phyloP scores from a whole-genome alignment of 2,888 invertebrate genomes.

The Trissoscelio sp. region DNA sequence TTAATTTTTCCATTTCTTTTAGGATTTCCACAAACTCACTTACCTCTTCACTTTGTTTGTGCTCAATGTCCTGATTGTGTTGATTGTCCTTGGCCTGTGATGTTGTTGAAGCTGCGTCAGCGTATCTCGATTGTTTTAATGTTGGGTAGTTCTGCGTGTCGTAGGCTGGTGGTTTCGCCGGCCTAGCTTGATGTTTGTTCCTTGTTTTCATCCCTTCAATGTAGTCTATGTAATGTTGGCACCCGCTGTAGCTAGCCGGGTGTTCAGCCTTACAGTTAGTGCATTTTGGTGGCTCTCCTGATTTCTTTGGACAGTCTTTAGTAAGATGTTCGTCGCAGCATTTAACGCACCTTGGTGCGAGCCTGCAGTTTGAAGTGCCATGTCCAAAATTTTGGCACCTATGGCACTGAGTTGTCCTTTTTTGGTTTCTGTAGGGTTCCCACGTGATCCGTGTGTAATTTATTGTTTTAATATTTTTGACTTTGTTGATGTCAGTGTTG shows the following conservation, averaged over 20 bases:
- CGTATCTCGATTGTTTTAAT: no score
- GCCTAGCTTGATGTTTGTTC: no score
- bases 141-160: no score
- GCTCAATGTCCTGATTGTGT: no score
- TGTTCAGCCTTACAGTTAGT: slow-evolving; percentile 17
- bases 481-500: background rate
- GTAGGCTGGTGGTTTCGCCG: no score
- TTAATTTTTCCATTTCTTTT: background rate
- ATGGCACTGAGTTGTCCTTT: slow-evolving; percentile 9
- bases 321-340: no score
- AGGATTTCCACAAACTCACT: slow-evolving; percentile 22
- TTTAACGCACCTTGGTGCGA: slow-evolving; percentile 8
- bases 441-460: background rate
- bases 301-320: no score
- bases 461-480: background rate
- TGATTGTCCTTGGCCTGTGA: no score
- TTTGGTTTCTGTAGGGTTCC: slow-evolving; percentile 21
- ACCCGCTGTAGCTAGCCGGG: background rate
- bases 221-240: no score
- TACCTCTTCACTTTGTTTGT: background rate
- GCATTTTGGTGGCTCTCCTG: background rate
- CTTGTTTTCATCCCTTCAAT: no score
- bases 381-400: slow-evolving; percentile 31
- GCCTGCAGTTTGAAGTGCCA: slow-evolving; percentile 6
- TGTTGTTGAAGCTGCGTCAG: no score